Evolutionary conservation across 2,113 vertebrate genomes (phyloP).

Genomic region (Centropus bengalensis): DNA sequence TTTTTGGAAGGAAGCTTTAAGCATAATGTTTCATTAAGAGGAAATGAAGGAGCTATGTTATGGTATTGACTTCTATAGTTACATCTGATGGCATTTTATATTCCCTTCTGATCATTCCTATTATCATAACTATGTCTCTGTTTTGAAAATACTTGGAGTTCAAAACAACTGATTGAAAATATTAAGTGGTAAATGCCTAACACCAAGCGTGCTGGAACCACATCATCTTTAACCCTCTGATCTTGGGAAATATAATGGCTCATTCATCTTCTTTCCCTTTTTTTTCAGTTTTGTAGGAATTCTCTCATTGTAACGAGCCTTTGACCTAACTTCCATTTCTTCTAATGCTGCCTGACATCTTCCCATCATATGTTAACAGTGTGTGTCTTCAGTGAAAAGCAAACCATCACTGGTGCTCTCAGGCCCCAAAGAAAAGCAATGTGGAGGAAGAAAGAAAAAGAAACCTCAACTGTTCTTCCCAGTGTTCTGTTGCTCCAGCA

Average conservation of each 20-base stretch:
- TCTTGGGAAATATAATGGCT: constrained; percentile 17
- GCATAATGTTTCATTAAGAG: neutral
- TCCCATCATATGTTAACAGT: constrained; percentile 72
- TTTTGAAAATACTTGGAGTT: neutral
- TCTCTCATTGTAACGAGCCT: constrained; percentile 59
- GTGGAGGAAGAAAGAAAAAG: constrained; percentile 58
- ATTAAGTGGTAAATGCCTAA: neutral
- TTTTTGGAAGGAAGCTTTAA: neutral
- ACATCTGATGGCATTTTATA: neutral
- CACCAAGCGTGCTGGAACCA: neutral
- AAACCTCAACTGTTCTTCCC: constrained; percentile 42
- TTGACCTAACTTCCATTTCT: constrained; percentile 60
- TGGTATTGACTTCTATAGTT: neutral
- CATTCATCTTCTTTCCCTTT: constrained; percentile 36
- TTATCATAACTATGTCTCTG: neutral
- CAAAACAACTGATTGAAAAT: neutral
- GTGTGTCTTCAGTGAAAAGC: constrained; percentile 51
- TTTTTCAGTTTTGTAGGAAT: constrained; percentile 30
- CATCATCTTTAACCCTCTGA: neutral
- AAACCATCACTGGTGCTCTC: constrained; percentile 46
- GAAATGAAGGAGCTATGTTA: neutral
- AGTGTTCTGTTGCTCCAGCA: constrained; percentile 70
- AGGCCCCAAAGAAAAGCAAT: constrained; percentile 12
- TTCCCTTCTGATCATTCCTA: neutral
- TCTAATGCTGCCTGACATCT: constrained; percentile 61